Percentiles rank a stretch among this genome's conserved stretches.
phyloP scores from a whole-genome alignment of 2,888 invertebrate species.

The Dusona sp. region DNA sequence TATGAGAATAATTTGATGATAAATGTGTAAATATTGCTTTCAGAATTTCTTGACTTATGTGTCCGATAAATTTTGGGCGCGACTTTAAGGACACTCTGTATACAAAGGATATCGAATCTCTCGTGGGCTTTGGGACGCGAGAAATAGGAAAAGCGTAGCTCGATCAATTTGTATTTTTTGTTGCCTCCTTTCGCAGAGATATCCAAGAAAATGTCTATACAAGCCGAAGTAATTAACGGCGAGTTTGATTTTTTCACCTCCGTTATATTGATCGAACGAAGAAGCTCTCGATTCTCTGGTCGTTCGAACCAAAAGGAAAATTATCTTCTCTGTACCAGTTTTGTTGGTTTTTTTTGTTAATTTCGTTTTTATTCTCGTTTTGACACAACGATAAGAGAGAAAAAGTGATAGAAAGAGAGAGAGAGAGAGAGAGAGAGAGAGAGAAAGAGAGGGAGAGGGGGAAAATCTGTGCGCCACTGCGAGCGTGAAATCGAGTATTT shows the following conservation, averaged over 20 bases:
- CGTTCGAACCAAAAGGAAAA: conserved; percentile 25
- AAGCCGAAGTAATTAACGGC: conserved; percentile 17
- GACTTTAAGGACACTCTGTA: not conserved
- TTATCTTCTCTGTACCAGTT: conserved; percentile 39
- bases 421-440: not conserved
- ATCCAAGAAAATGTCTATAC: conserved; percentile 19
- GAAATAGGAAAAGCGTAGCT: conserved; percentile 44
- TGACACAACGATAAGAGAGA: not conserved
- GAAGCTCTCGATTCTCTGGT: conserved; percentile 9
- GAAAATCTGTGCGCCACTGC: conserved; percentile 54
- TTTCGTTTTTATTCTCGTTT: conserved; percentile 21
- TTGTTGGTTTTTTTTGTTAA: conserved; percentile 13
- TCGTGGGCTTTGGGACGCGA: conserved; percentile 1
- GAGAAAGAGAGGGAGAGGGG: not conserved
- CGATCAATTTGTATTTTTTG: conserved; percentile 40
- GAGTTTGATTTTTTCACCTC: conserved; percentile 7
- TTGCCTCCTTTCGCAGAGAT: conserved; percentile 14
- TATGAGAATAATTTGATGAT: not conserved
- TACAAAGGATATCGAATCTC: not conserved
- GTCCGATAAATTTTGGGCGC: not conserved
- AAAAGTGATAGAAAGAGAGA: not conserved
- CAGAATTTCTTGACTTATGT: not conserved
- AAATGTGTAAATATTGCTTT: not conserved
- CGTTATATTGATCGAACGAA: conserved; percentile 38
- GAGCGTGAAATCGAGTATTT: conserved; percentile 69